Percentiles rank a stretch among this genome's conserved stretches.
Evolutionary conservation across 2,797 vertebrate species (phyloP).

Genomic region (Syncerus caffer): DNA sequence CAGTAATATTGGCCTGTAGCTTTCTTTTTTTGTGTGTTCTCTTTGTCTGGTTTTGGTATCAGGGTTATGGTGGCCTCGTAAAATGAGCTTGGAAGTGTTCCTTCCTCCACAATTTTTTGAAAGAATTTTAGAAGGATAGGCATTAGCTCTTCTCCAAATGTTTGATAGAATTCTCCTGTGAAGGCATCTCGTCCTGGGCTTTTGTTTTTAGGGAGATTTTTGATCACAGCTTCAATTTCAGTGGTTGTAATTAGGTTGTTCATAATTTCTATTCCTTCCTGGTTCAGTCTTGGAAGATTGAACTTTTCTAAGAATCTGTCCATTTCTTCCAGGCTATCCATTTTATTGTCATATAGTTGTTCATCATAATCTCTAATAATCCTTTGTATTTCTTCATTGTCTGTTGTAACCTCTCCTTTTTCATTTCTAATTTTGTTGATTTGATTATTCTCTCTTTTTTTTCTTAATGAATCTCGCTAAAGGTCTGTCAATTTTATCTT

Average conservation of each 20-base stretch:
- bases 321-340: not conserved
- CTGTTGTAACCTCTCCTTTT: not conserved
- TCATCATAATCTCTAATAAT: not conserved
- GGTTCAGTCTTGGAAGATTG: not conserved
- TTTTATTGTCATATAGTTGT: not conserved
- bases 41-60: not conserved
- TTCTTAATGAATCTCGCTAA: no score
- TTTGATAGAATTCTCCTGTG: not conserved
- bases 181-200: not conserved
- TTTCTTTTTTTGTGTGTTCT: not conserved
- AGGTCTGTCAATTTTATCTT: not conserved
- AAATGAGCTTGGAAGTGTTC: not conserved
- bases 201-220: not conserved
- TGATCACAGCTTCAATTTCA: not conserved
- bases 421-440: not conserved
- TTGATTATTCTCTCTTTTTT: not conserved
- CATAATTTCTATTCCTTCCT: not conserved
- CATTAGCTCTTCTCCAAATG: not conserved
- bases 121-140: not conserved
- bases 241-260: not conserved
- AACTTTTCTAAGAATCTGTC: not conserved
- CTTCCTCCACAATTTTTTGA: not conserved
- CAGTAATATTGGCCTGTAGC: not conserved
- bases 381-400: not conserved
- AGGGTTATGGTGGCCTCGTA: not conserved